phyloP scores from a whole-genome alignment of 64 coral and sea anemone species.

The Pocillopora damicornis region DNA sequence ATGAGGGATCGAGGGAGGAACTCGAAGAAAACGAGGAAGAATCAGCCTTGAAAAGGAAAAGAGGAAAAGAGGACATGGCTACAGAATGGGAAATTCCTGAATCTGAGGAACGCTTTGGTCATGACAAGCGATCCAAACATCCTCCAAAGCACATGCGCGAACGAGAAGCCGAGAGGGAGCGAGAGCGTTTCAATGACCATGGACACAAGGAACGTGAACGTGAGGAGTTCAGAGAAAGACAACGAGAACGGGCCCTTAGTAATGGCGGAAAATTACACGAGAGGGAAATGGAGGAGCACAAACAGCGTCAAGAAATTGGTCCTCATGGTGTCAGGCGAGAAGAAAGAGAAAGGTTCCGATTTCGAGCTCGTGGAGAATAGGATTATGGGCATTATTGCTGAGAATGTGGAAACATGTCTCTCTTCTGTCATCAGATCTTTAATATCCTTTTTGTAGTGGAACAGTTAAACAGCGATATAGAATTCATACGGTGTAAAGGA shows the following conservation, averaged over 20 bases:
- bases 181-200: slow-evolving; percentile 10
- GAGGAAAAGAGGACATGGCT: not conserved
- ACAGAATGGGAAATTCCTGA: not conserved
- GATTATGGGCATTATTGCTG: too few species aligned
- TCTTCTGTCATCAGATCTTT: not conserved
- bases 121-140: not conserved
- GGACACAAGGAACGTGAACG: slow-evolving; percentile 23
- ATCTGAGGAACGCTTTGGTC: not conserved
- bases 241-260: slow-evolving; percentile 3
- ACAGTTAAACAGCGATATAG: not conserved
- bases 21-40: not conserved
- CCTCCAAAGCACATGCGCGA: slow-evolving; percentile 23
- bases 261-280: slow-evolving; percentile 1
- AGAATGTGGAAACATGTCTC: not conserved
- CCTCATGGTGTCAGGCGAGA: not conserved
- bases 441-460: not conserved
- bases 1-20: not conserved
- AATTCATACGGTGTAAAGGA: not conserved
- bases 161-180: slow-evolving; percentile 22
- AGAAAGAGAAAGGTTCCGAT: slow-evolving; percentile 28
- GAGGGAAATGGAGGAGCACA: slow-evolving; percentile 24
- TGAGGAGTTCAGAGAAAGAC: slow-evolving; percentile 30
- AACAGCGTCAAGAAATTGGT: slow-evolving; percentile 11
- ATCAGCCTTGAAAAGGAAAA: not conserved
- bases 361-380: slow-evolving; percentile 12